Conservation (phyloP, 1,140 invertebrate species). For the Coptotermes formosanus region DNA sequence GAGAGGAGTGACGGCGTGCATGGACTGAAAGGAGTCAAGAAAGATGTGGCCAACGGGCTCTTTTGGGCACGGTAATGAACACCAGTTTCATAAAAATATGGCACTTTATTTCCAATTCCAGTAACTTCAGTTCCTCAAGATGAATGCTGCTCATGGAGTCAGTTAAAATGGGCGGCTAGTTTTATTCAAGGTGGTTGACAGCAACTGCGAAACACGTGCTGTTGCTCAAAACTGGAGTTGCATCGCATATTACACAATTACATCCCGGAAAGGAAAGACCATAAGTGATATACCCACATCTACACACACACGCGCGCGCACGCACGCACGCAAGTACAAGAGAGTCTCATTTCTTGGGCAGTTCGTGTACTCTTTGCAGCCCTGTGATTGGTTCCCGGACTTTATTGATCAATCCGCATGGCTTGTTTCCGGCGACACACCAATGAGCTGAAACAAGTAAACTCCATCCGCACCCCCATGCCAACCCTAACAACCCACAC, state of each 20-base stretch:
- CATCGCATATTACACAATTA: neutral
- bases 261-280: neutral
- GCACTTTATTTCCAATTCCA: too few relatives aligned
- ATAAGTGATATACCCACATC: neutral
- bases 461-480: slow-evolving; percentile 10
- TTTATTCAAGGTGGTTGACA: neutral
- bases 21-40: too few relatives aligned
- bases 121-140: too few relatives aligned
- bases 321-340: neutral
- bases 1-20: too few relatives aligned
- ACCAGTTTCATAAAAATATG: too few relatives aligned
- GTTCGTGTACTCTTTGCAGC: neutral
- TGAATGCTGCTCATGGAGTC: too few relatives aligned
- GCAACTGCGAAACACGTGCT: neutral
- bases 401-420: slow-evolving; percentile 24
- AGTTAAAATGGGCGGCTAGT: neutral
- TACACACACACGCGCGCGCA: too few relatives aligned
- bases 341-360: neutral
- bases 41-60: too few relatives aligned
- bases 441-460: slow-evolving; percentile 25
- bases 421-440: slow-evolving; percentile 27
- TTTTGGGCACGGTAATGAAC: too few relatives aligned
- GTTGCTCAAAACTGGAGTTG: neutral
- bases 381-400: slow-evolving; percentile 1
- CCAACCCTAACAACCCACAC: neutral